Evolutionary conservation across 2,888 invertebrate species (phyloP).

Genomic region (Chrysolina haemoptera): DNA sequence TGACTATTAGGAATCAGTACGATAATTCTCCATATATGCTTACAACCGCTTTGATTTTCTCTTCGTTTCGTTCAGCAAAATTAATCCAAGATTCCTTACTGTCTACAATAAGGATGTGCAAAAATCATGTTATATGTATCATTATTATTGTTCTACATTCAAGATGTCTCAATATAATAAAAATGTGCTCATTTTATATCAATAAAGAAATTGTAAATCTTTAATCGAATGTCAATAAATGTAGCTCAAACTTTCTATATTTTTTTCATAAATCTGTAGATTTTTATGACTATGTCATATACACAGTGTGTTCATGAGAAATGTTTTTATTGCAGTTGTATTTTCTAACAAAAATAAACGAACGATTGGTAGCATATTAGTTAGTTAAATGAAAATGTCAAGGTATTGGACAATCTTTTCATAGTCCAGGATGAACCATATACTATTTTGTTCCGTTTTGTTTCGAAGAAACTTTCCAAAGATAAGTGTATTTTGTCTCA

Average conservation of each 20-base stretch:
- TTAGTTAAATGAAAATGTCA: conserved; percentile 37
- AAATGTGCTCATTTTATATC: conserved; percentile 65
- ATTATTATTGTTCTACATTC: conserved; percentile 45
- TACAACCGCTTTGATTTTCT: conserved; percentile 48
- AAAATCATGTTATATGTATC: conserved; percentile 23
- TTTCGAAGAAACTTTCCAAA: conserved; percentile 6
- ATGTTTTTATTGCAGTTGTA: conserved; percentile 59
- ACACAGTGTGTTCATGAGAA: conserved; percentile 61
- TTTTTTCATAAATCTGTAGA: conserved; percentile 66
- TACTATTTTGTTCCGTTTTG: not conserved
- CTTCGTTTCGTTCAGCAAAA: conserved; percentile 2
- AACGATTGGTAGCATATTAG: conserved; percentile 16
- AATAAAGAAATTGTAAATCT: conserved; percentile 59
- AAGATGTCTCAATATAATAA: conserved; percentile 57
- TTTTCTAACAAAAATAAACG: conserved; percentile 45
- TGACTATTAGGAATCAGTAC: conserved; percentile 14
- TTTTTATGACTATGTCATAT: conserved; percentile 61
- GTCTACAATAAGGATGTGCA: conserved; percentile 21
- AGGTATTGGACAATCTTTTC: conserved; percentile 57
- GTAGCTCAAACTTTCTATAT: conserved; percentile 68
- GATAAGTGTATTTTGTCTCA: conserved; percentile 30
- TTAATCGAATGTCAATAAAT: conserved; percentile 69
- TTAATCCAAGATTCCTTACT: conserved; percentile 3
- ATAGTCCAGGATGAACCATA: conserved; percentile 31
- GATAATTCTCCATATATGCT: conserved; percentile 19